Percentiles rank a stretch among this genome's conserved stretches.
These are phyloP conservation scores for Bostrychus sinensis DNA, from an alignment of 2,113 vertebrate species.

Conservation along the genomic window DNA sequence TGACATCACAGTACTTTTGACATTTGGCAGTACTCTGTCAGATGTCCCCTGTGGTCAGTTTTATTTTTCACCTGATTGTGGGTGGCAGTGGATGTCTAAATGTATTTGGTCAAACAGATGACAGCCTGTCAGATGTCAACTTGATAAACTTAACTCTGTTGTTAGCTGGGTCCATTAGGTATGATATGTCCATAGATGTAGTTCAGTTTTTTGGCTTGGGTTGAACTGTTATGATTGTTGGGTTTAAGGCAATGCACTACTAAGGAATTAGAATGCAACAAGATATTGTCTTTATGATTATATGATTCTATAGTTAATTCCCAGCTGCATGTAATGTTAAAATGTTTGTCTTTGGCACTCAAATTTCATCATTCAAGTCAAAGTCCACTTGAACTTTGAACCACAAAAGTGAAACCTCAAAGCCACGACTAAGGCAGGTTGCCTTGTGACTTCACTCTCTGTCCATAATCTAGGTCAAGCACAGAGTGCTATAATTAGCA, in stretches of 20 bases:
- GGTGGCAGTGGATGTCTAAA: background rate
- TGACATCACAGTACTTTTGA: slow-evolving; percentile 5
- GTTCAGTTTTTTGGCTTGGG: background rate
- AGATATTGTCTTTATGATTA: too few species aligned
- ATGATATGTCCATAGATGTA: background rate
- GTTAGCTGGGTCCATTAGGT: background rate
- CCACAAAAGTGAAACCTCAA: slow-evolving; percentile 41
- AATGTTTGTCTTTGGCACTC: background rate
- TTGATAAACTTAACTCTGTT: background rate
- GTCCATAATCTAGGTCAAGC: slow-evolving; percentile 69
- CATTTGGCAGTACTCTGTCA: background rate
- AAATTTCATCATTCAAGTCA: background rate
- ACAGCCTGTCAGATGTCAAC: background rate
- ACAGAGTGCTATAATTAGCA: slow-evolving; percentile 64
- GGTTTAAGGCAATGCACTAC: background rate
- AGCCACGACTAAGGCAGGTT: slow-evolving; percentile 32
- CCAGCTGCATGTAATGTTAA: background rate
- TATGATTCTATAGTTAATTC: too few species aligned
- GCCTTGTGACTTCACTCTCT: slow-evolving; percentile 50
- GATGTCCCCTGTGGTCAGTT: background rate
- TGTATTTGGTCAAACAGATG: background rate
- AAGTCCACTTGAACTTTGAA: slow-evolving; percentile 13
- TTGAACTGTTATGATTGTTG: background rate
- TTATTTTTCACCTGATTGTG: background rate
- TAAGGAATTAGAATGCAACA: background rate